Conservation (phyloP, 2,888 invertebrate species). For the Ophraella communa region DNA sequence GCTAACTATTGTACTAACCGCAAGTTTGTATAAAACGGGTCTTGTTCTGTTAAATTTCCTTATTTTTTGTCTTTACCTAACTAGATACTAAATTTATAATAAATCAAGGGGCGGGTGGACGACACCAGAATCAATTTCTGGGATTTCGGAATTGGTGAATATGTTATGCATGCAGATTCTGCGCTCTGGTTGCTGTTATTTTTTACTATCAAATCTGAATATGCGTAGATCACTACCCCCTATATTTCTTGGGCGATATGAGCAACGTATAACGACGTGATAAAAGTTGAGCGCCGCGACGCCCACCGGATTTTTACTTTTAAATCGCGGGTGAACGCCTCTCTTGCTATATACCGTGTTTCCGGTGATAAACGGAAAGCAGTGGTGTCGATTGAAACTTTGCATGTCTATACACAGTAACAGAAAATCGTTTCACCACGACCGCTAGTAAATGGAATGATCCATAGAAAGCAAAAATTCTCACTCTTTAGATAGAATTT, state of each 20-base stretch:
- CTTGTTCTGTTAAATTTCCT: too few species aligned
- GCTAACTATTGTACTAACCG: too few species aligned
- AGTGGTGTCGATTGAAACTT: background rate
- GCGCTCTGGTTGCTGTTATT: conserved; percentile 45
- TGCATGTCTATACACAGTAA: too few species aligned
- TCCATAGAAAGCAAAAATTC: too few species aligned
- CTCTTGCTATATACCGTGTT: background rate
- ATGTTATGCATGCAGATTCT: conserved; percentile 61
- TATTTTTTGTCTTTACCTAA: too few species aligned
- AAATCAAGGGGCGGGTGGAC: too few species aligned
- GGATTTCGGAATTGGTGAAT: conserved; percentile 58
- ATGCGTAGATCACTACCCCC: conserved; percentile 47
- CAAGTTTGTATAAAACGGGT: too few species aligned
- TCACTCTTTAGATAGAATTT: too few species aligned
- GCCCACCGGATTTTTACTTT: conserved; percentile 23
- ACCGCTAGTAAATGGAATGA: too few species aligned
- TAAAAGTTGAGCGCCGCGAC: conserved; percentile 12
- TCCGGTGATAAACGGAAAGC: background rate
- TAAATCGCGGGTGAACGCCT: conserved; percentile 6
- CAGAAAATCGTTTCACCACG: too few species aligned
- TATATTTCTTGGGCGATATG: conserved; percentile 15
- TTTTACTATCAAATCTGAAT: conserved; percentile 56
- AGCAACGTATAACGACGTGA: conserved; percentile 21
- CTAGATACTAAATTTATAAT: too few species aligned
- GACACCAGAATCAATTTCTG: conserved; percentile 16